A percentile compares a stretch with the other conserved stretches of the same genome.
Conservation (phyloP, 2,888 invertebrate genomes). For the Athalia circularis region DNA sequence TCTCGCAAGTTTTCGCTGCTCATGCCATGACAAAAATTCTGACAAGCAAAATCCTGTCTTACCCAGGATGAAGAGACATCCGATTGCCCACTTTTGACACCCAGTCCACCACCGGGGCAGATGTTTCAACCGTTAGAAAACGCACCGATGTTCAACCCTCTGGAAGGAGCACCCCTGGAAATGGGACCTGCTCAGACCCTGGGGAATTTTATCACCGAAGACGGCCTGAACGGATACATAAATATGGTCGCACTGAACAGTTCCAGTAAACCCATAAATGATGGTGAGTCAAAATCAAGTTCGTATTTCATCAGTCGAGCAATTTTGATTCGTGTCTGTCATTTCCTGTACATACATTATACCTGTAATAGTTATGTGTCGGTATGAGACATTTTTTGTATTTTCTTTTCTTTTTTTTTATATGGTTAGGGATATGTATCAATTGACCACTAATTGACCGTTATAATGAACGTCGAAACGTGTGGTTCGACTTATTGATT, state of each 20-base stretch:
- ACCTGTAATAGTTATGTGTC: too few species aligned
- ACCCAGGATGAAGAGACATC: constrained; percentile 79
- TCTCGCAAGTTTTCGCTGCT: too few species aligned
- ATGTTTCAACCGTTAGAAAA: constrained; percentile 59
- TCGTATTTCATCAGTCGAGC: not conserved
- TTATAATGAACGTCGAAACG: not conserved
- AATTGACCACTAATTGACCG: not conserved
- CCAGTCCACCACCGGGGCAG: constrained; percentile 78
- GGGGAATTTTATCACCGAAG: constrained; percentile 68
- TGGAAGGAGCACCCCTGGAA: constrained; percentile 63
- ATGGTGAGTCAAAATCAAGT: constrained; percentile 60
- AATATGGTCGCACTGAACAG: constrained; percentile 67
- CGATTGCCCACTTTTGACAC: constrained; percentile 80
- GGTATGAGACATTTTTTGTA: too few species aligned
- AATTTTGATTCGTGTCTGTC: too few species aligned
- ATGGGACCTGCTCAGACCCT: constrained; percentile 61
- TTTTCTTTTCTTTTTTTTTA: too few species aligned
- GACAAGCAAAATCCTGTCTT: not conserved
- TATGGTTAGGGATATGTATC: too few species aligned
- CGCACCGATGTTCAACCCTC: constrained; percentile 61
- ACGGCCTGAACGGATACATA: constrained; percentile 68
- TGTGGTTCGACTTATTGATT: constrained; percentile 13
- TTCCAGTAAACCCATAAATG: constrained; percentile 66
- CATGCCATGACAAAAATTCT: too few species aligned
- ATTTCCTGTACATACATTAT: too few species aligned